A percentile compares a stretch with the other conserved stretches of the same genome.
Conservation (phyloP, 1,140 invertebrate genomes). For the Drosophila lowei region DNA sequence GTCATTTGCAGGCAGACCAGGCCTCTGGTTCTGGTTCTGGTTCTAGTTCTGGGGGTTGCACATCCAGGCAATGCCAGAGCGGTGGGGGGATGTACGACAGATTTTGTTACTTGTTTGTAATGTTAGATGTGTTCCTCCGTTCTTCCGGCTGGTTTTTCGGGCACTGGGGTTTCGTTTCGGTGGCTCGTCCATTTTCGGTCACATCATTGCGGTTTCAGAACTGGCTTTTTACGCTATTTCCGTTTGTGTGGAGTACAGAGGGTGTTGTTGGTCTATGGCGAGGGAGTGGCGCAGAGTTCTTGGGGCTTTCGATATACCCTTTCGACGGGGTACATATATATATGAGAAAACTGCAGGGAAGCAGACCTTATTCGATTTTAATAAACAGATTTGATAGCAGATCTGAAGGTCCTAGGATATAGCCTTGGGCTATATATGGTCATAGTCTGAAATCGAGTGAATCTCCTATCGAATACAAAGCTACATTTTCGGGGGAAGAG, state of each 20-base stretch:
- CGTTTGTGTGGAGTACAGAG: not conserved
- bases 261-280: conserved; percentile 34
- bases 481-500: too few species aligned
- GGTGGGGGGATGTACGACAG: not conserved
- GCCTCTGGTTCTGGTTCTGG: conserved; percentile 33
- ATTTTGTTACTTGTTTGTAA: conserved; percentile 47
- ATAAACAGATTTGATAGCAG: too few species aligned
- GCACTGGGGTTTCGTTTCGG: not conserved
- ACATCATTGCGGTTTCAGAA: conserved; percentile 66
- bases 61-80: too few species aligned
- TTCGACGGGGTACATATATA: too few species aligned
- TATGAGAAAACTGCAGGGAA: too few species aligned
- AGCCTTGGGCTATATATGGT: too few species aligned
- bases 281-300: conserved; percentile 10
- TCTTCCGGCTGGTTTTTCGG: conserved; percentile 17
- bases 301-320: conserved; percentile 1
- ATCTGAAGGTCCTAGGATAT: too few species aligned
- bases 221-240: conserved; percentile 42
- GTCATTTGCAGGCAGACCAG: conserved; percentile 64
- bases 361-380: too few species aligned
- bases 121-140: conserved; percentile 40
- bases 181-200: conserved; percentile 11
- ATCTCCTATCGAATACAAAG: too few species aligned
- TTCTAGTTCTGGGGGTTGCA: conserved; percentile 33
- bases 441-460: too few species aligned